Evolutionary conservation across 2,797 vertebrate genomes (phyloP), one percentile per base, ranked within the genome.

Genomic region (Falco peregrinus): DNA sequence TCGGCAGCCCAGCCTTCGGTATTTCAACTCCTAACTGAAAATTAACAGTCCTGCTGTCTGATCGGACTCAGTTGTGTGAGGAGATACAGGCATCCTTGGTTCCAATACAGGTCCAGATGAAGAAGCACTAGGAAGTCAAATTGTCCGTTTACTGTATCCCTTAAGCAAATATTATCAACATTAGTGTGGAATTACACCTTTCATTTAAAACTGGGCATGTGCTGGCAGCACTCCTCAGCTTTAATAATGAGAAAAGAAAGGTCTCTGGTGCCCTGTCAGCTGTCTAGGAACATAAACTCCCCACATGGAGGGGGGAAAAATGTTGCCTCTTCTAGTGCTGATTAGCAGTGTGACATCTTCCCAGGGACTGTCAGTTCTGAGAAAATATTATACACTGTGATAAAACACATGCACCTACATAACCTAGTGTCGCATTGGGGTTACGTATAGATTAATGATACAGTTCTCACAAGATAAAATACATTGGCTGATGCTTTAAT

Each of bases 51-150:
- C 37, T 63, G 67, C 81, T n/a, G 10, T 37, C 22, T 25, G 19
- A 59, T 53, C 31, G 47, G 13, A 51, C 21, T 59, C 1, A 1
- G 50, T 39, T 0, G 0, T 50, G 20, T 28, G 16, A 85, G 35
- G 18, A 54, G 1, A 2, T 17, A 39, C 7, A 17, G 33, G 11
- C 1, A 2, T 21, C 56, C 35, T 65, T 0, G 0, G 26, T 39
- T 80, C 35, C 39, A 47, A 1, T 28, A 83, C 29, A 41, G 47
- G 63, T 61, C 63, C 70, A 87, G n/a, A 33, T 59, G 39, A 59
- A 70, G 28, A 74, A 84, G 31, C 22, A n/a, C 16, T 16, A n/a
- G 47, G 11, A 82, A 71, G 16, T 64, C n/a, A 74, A 82, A 59
- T 14, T 65, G 22, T 35, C n/a, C 41, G 17, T 41, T 79, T 4